A percentile compares a stretch with the other conserved stretches of the same genome.
These are phyloP conservation scores for Malurus alboscapulatus DNA, from an alignment of 2,113 vertebrate genomes.

Conservation along the genomic window DNA sequence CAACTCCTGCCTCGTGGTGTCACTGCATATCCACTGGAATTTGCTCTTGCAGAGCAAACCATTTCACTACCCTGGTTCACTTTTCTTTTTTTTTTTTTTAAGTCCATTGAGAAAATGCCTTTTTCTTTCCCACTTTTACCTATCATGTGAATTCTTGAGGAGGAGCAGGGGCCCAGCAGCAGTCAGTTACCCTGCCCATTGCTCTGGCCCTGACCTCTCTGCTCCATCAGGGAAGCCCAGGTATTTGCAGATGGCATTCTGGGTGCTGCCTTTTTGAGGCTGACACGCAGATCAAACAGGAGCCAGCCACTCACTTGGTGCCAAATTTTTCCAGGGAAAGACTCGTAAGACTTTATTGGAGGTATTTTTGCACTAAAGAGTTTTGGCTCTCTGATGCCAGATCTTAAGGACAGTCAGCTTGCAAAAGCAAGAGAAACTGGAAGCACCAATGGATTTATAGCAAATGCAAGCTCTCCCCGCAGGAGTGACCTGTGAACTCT, in stretches of 20 bases:
- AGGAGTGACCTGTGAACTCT: constrained; percentile 12
- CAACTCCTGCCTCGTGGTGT: neutral
- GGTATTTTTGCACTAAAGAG: constrained; percentile 63
- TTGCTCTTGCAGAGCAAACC: neutral
- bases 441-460: neutral
- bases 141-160: neutral
- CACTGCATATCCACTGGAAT: neutral
- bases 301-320: constrained; percentile 66
- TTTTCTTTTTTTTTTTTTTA: neutral
- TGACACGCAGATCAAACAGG: neutral
- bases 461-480: neutral
- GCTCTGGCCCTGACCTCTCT: neutral
- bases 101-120: neutral
- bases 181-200: neutral
- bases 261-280: neutral
- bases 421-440: neutral
- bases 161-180: constrained; percentile 1
- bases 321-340: constrained; percentile 65
- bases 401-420: neutral
- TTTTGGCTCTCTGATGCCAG: constrained; percentile 36
- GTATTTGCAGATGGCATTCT: neutral
- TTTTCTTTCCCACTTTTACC: neutral
- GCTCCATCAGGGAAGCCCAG: constrained; percentile 3
- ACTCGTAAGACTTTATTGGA: neutral
- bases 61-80: neutral